A percentile compares a stretch with the other conserved stretches of the same genome.
Conservation (phyloP, 2,888 invertebrate species). For the Cactoblastis cactorum region DNA sequence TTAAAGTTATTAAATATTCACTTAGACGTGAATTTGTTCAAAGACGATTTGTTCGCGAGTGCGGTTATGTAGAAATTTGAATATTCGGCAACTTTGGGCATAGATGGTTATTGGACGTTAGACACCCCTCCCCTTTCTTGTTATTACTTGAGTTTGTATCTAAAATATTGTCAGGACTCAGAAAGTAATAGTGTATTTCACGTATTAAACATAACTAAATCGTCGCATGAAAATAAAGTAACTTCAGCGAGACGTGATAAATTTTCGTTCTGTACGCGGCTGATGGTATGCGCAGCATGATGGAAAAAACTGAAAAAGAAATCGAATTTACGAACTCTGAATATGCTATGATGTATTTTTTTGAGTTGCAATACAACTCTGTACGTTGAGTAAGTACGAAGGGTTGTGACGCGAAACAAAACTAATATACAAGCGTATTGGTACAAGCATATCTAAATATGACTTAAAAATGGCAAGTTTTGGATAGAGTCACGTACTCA, state of each 20-base stretch:
- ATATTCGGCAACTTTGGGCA: constrained; percentile 21
- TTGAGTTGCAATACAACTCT: background rate
- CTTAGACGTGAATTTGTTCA: constrained; percentile 1
- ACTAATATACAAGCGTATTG: background rate
- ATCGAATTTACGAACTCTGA: too few species aligned
- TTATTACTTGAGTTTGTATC: background rate
- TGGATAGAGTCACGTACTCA: background rate
- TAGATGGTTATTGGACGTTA: constrained; percentile 25
- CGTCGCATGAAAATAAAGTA: background rate
- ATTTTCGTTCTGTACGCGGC: background rate
- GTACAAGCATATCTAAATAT: background rate
- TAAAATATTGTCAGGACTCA: constrained; percentile 8
- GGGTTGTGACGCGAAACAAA: background rate
- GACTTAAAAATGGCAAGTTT: background rate
- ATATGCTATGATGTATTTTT: background rate
- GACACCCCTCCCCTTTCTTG: constrained; percentile 14
- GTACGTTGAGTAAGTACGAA: background rate
- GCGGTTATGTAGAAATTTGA: constrained; percentile 14
- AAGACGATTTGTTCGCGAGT: background rate
- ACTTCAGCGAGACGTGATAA: background rate
- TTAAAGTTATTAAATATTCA: constrained; percentile 16
- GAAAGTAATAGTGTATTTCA: background rate
- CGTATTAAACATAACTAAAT: background rate
- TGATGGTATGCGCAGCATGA: background rate
- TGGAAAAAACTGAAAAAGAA: background rate